Evolutionary conservation across 2,113 vertebrate genomes (phyloP).

Genomic region (Neopipo cinnamomea): DNA sequence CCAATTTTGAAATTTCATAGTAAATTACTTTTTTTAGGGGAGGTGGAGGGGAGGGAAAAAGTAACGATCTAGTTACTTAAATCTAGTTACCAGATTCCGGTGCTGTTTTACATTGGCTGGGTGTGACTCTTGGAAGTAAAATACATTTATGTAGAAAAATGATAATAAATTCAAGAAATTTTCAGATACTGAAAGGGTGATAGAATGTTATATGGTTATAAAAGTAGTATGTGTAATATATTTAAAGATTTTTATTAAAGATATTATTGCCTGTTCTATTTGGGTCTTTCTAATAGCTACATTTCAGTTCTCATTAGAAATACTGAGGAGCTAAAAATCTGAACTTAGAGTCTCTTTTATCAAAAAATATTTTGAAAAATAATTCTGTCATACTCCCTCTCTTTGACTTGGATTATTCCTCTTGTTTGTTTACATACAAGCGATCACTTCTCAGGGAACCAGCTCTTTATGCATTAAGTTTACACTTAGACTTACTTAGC

Average conservation of each 20-base stretch:
- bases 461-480: not conserved
- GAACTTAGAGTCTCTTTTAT: not conserved
- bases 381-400: not conserved
- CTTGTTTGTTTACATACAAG: not conserved
- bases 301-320: not conserved
- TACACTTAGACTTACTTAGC: not conserved
- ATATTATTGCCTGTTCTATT: not conserved
- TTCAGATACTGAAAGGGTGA: not conserved
- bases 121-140: not conserved
- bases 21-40: not conserved
- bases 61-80: not conserved
- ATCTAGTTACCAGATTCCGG: not conserved
- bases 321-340: not conserved
- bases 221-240: not conserved
- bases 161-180: not conserved
- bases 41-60: not conserved
- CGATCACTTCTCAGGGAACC: not conserved
- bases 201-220: not conserved
- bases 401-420: not conserved
- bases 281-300: not conserved
- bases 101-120: rapidly evolving
- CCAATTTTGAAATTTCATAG: not conserved
- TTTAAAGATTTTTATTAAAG: not conserved
- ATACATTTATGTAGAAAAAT: not conserved
- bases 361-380: not conserved